A percentile compares a stretch with the other conserved stretches of the same genome.
phyloP scores from a whole-genome alignment of 2,888 invertebrate species.

The Metellina segmentata region DNA sequence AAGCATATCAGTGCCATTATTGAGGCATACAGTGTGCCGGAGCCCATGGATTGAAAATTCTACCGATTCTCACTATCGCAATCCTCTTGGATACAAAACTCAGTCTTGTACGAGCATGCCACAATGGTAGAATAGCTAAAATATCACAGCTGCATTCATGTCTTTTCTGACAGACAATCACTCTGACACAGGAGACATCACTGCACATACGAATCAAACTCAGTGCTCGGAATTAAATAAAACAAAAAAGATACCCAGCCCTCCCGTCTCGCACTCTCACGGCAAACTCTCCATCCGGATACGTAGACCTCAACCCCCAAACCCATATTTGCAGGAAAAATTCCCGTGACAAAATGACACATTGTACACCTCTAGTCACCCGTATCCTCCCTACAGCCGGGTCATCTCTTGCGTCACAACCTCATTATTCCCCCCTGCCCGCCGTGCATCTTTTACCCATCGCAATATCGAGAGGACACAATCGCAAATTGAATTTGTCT shows the following conservation, averaged over 20 bases:
- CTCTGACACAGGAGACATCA: no score
- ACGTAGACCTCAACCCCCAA: slow-evolving; percentile 49
- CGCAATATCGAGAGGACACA: slow-evolving; percentile 43
- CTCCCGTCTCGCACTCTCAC: neutral
- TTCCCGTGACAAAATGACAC: slow-evolving; percentile 69
- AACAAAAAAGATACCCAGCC: neutral
- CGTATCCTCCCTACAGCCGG: slow-evolving; percentile 49
- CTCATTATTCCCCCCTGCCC: slow-evolving; percentile 51
- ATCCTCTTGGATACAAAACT: no score
- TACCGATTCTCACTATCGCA: no score
- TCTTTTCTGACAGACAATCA: no score
- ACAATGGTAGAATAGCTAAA: no score
- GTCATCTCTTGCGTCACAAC: slow-evolving; percentile 70
- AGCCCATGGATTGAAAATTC: no score
- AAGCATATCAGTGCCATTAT: no score
- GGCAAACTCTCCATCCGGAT: slow-evolving; percentile 23
- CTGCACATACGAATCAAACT: no score
- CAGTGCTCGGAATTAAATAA: no score
- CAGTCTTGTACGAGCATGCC: no score
- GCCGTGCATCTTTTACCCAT: slow-evolving; percentile 59
- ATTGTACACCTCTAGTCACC: slow-evolving; percentile 69
- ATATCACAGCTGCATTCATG: no score
- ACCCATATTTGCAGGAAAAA: slow-evolving; percentile 65
- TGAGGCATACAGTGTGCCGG: no score
- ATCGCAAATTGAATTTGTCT: slow-evolving; percentile 75